phyloP scores from a whole-genome alignment of 2,888 invertebrate genomes.

The Ectemnius cavifrons region DNA sequence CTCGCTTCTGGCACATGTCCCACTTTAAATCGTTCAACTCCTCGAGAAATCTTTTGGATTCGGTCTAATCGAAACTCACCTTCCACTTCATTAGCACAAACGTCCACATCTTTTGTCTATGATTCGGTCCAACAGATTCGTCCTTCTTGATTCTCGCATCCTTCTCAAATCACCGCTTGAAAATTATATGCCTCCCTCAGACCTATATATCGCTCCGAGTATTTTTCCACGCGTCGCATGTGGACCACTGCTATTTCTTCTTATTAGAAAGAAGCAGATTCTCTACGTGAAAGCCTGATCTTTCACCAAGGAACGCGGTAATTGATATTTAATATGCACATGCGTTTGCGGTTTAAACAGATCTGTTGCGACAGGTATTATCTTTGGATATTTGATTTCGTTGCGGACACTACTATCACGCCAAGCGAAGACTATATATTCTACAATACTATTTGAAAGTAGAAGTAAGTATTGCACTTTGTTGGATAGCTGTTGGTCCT shows the following conservation, averaged over 20 bases:
- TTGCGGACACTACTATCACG: too few relatives aligned
- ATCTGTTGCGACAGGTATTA: conserved; percentile 15
- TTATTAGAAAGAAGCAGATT: too few relatives aligned
- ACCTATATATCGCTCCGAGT: conserved; percentile 23
- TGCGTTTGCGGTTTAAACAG: conserved; percentile 42
- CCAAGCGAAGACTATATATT: too few relatives aligned
- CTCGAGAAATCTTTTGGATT: conserved; percentile 50
- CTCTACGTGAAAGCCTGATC: conserved; percentile 28
- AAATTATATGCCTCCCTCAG: not conserved
- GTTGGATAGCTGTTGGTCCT: too few relatives aligned
- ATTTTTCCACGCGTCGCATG: too few relatives aligned
- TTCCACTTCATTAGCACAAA: conserved; percentile 8
- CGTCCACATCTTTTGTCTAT: not conserved
- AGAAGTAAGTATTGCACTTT: too few relatives aligned
- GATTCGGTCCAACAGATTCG: conserved; percentile 28
- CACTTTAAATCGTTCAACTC: conserved; percentile 68
- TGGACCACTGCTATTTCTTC: too few relatives aligned
- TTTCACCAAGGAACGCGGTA: conserved; percentile 40
- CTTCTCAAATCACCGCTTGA: not conserved
- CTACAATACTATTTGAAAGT: too few relatives aligned
- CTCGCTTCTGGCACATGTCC: conserved; percentile 64
- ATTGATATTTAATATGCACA: conserved; percentile 37
- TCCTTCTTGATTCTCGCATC: conserved; percentile 10
- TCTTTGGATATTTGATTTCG: too few relatives aligned
- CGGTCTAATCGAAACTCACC: conserved; percentile 47